Evolutionary conservation across 1,140 invertebrate species (phyloP).

Genomic region (Anadara kagoshimensis): DNA sequence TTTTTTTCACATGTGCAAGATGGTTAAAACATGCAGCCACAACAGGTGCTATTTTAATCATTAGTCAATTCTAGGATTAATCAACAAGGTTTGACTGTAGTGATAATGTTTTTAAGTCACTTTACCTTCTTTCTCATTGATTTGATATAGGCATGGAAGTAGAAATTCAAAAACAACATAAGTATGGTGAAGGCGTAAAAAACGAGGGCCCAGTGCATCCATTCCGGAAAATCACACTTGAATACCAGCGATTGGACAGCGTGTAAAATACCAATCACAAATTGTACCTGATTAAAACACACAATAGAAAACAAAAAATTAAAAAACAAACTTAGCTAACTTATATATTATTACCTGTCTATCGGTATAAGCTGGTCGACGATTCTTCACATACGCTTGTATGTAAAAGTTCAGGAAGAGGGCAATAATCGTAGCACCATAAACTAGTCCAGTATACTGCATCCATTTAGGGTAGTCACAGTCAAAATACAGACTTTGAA

Average conservation of each 20-base stretch:
- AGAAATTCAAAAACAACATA: constrained; percentile 93
- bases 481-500: constrained; percentile 59
- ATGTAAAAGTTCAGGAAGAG: constrained; percentile 72
- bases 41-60: no score
- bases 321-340: constrained; percentile 14
- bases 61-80: no score
- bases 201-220: constrained; percentile 95
- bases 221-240: constrained; percentile 91
- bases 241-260: constrained; percentile 88
- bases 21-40: no score
- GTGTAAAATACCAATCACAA: constrained; percentile 87
- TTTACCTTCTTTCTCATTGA: constrained; percentile 59
- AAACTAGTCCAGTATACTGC: constrained; percentile 61
- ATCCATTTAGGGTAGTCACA: constrained; percentile 69
- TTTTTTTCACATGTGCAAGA: no score
- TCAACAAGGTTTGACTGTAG: no score
- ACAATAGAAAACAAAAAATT: constrained; percentile 35
- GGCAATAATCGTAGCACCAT: constrained; percentile 68
- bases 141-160: constrained; percentile 75
- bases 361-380: constrained; percentile 13
- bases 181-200: constrained; percentile 94
- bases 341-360: constrained; percentile 35
- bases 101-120: neutral
- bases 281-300: constrained; percentile 82
- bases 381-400: constrained; percentile 61